Base-by-base conservation (phyloP, 2,113 vertebrate genomes). In the Phyllopteryx taeniolatus region DNA sequence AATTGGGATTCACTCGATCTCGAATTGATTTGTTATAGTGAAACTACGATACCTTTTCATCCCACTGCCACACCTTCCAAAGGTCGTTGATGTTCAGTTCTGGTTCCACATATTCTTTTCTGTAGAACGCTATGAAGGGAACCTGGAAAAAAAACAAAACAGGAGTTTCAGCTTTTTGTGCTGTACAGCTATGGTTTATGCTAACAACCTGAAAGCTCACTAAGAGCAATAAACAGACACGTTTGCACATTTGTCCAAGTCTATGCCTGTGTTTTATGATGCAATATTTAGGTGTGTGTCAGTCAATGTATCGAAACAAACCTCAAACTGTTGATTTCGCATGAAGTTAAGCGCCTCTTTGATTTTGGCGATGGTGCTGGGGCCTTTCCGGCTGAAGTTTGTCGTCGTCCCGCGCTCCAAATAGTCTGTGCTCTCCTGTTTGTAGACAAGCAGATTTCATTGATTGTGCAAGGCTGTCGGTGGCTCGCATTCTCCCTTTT, bases 21-120 rank as follows among this genome's bases (percentile, higher is more conserved):
- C 0, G 15, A 22, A 1, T 56, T 14, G 14, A 33, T 14, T 8
- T 6, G 4, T 5, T 1, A 15, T 15, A 33, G 31, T 35, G 12
- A 1, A 54, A 31, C 1, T 6, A 6, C 17, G 17, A 20, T 68
- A 98, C 98, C 96, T 98, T 99, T 87, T 99, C 98, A 92, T 99
- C 98, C 98, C 97, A 99, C 72, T 98, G 96, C 98, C 98, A 99
- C 63, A 99, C 97, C 47, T 96, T 96, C 98, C 98, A 99, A 13
- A 99, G 87, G 80, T 99, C 97, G 0, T 96, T 98, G 87, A 99
- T 98, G 71, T 98, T 96, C 57, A 99, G 90, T 76, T 99, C 97
- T 27, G 98, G 97, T 56, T 99, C 98, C 63, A 99, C 97, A 19
- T 99, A 99, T 73, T 99, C 98, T 80, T 99, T 99, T 74, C 98